These are phyloP conservation scores for Deilephila elpenor DNA, from an alignment of 2,888 invertebrate species.

Conservation along the genomic window DNA sequence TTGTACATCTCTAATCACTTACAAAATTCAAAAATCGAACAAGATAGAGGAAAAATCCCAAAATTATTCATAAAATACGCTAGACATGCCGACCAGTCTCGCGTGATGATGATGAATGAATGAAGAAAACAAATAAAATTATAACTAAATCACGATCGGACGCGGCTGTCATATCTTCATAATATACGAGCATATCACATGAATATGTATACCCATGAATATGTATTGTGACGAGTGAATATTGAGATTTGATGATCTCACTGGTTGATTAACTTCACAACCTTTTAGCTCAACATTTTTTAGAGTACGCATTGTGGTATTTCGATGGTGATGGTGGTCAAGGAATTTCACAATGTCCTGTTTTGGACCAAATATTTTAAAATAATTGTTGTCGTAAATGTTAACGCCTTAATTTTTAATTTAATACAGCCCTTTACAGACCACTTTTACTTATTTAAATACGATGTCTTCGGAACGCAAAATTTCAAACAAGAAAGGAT, in stretches of 20 bases:
- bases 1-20: no score
- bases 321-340: background rate
- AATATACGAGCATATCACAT: conserved; percentile 23
- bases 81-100: conserved; percentile 18
- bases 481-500: no score
- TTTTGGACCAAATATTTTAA: background rate
- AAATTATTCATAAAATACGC: conserved; percentile 21
- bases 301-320: background rate
- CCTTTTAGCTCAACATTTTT: conserved; percentile 4
- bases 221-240: conserved; percentile 25
- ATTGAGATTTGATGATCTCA: conserved; percentile 25
- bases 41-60: background rate
- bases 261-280: conserved; percentile 13
- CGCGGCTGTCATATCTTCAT: conserved; percentile 20
- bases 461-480: no score
- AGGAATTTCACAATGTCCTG: background rate
- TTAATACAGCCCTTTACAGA: no score
- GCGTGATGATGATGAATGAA: conserved; percentile 22
- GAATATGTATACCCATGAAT: conserved; percentile 24
- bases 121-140: conserved; percentile 25
- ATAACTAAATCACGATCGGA: conserved; percentile 25
- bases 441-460: no score
- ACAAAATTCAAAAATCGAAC: background rate
- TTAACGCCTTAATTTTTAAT: no score
- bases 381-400: no score